phyloP scores from a whole-genome alignment of 2,113 vertebrate species.

The Aspiorhynchus laticeps region DNA sequence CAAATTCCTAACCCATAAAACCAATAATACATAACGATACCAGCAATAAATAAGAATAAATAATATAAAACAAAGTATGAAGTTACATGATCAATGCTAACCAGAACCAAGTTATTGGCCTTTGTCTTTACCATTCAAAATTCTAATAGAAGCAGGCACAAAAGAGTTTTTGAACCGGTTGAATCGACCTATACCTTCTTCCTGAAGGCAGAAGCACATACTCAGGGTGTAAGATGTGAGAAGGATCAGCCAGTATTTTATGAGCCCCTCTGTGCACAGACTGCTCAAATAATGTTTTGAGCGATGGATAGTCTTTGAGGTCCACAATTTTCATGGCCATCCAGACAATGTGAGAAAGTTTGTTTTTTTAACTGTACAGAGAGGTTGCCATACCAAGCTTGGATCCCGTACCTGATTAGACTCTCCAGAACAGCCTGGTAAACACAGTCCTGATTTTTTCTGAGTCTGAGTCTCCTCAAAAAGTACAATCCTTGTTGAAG shows the following conservation, averaged over 20 bases:
- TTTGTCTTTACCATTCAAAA: neutral
- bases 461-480: neutral
- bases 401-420: neutral
- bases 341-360: neutral
- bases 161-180: neutral
- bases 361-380: neutral
- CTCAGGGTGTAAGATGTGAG: neutral
- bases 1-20: neutral
- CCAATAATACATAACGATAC: neutral
- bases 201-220: neutral
- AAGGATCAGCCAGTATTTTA: neutral
- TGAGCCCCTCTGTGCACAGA: no score
- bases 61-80: neutral
- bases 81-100: neutral
- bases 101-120: no score
- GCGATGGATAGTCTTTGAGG: no score
- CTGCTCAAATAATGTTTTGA: no score
- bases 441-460: neutral
- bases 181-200: neutral
- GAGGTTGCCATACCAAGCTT: neutral
- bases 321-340: no score
- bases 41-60: neutral
- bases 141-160: neutral
- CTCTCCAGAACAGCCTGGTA: neutral
- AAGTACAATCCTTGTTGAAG: neutral